Evolutionary conservation across 1,140 invertebrate species (phyloP).

Genomic region (Lasaia peninsularis): DNA sequence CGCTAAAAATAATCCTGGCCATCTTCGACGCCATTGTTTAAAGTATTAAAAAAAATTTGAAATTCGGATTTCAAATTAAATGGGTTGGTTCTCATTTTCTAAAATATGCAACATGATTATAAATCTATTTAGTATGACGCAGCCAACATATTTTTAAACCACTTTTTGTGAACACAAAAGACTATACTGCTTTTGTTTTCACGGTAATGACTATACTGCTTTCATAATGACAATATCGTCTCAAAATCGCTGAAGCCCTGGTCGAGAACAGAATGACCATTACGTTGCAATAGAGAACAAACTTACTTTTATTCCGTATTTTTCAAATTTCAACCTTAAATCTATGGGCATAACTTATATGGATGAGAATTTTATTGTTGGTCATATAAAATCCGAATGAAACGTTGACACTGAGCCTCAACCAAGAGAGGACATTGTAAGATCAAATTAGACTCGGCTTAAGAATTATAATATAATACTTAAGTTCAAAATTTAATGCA

Average conservation of each 20-base stretch:
- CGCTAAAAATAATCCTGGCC: no score
- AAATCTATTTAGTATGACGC: no score
- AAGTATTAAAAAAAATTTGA: no score
- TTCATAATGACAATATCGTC: slow-evolving; percentile 1
- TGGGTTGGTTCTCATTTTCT: no score
- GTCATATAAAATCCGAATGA: slow-evolving; percentile 9
- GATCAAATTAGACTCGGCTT: slow-evolving; percentile 8
- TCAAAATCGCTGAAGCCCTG: neutral
- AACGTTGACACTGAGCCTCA: slow-evolving; percentile 11
- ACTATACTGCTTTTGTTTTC: no score
- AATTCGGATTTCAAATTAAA: no score
- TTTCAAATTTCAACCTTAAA: neutral
- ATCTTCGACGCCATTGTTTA: no score
- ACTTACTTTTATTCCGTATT: neutral
- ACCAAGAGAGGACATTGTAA: neutral
- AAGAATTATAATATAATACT: neutral
- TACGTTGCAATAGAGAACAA: slow-evolving; percentile 2
- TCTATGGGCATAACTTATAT: neutral
- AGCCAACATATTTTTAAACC: no score
- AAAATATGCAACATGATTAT: no score
- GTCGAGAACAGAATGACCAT: slow-evolving; percentile 6
- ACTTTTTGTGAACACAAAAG: no score
- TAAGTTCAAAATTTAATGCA: neutral
- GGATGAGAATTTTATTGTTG: neutral
- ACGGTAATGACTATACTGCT: neutral